Evolutionary conservation across 2,888 invertebrate species (phyloP).

Genomic region (Mayetiola destructor): DNA sequence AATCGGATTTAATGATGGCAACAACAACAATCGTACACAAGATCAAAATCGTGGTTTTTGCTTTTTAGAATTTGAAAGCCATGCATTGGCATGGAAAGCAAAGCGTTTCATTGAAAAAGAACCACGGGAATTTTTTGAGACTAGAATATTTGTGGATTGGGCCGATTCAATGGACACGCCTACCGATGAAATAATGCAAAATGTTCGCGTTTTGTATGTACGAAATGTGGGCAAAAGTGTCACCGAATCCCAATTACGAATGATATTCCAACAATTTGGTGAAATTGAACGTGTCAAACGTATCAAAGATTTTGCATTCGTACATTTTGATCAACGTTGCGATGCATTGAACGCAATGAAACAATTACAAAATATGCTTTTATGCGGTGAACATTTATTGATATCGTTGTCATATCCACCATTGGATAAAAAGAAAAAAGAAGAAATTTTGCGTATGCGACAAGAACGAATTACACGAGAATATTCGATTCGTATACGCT

Average conservation of each 20-base stretch:
- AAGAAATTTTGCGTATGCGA: not conserved
- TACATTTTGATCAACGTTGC: not conserved
- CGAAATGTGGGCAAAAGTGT: not conserved
- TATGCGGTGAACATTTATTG: not conserved
- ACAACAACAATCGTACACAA: not conserved
- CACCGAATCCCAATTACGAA: not conserved
- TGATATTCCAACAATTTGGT: not conserved
- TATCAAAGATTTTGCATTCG: constrained; percentile 1
- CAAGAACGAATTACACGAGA: not conserved
- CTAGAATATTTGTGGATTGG: constrained; percentile 5
- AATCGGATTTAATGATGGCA: no score
- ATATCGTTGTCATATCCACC: constrained; percentile 6
- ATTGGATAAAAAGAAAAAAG: constrained; percentile 7
- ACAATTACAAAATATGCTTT: not conserved
- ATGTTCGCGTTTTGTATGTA: not conserved
- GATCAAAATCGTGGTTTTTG: constrained; percentile 11
- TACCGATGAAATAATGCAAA: not conserved
- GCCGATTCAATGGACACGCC: not conserved
- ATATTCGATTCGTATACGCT: not conserved
- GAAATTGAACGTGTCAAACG: constrained; percentile 5
- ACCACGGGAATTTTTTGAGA: not conserved
- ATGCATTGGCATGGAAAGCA: not conserved
- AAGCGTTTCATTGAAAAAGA: not conserved
- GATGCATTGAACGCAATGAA: constrained; percentile 3
- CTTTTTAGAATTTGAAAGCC: not conserved